Evolutionary conservation across 2,888 invertebrate species (phyloP).

Genomic region (Coleophora flavipennella): DNA sequence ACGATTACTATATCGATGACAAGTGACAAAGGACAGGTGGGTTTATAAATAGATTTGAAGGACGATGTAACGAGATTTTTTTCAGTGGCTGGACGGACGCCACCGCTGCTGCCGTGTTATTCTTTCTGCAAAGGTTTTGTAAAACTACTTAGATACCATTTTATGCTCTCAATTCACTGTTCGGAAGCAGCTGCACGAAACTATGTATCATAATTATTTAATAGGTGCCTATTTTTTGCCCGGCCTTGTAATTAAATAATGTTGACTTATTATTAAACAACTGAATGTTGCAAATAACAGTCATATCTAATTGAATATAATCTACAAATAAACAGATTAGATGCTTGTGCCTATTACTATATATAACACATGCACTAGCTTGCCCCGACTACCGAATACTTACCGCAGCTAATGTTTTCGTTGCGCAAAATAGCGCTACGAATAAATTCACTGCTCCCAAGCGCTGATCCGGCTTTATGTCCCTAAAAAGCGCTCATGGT

Average conservation of each 20-base stretch:
- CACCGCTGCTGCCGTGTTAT: not conserved
- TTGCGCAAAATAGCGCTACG: conserved; percentile 49
- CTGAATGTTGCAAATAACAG: no score
- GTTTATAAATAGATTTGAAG: conserved; percentile 28
- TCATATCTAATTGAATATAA: no score
- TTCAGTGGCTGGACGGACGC: no score
- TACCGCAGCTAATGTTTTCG: conserved; percentile 10
- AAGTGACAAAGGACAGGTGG: conserved; percentile 43
- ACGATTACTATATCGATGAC: conserved; percentile 24
- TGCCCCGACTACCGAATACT: no score
- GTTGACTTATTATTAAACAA: no score
- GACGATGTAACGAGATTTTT: conserved; percentile 18
- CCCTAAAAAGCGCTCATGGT: conserved; percentile 63
- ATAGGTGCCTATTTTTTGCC: no score
- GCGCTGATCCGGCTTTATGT: conserved; percentile 52
- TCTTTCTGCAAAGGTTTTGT: not conserved
- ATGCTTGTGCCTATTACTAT: no score
- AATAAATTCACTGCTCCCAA: conserved; percentile 44
- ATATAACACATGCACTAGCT: no score
- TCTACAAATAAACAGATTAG: no score
- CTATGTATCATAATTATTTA: no score
- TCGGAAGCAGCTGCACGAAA: no score
- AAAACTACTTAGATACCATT: not conserved
- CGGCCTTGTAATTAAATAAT: no score
- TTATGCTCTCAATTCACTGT: not conserved